phyloP scores from a whole-genome alignment of 1,140 invertebrate species.

The Drosophila rufa region DNA sequence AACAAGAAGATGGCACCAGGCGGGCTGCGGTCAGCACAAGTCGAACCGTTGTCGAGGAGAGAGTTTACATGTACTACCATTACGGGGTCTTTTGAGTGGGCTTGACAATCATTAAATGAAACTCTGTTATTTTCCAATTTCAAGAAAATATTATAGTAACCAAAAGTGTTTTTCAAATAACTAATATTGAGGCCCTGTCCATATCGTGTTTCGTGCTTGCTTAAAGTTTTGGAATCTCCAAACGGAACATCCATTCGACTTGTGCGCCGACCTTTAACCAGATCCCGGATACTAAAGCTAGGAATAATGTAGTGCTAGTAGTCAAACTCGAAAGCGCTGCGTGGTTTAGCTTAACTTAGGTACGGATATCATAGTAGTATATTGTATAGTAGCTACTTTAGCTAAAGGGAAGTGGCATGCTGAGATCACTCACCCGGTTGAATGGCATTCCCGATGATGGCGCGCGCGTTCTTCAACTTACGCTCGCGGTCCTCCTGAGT shows the following conservation, averaged over 20 bases:
- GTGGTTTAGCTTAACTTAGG: constrained; percentile 62
- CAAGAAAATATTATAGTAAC: too few species aligned
- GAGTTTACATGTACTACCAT: background rate
- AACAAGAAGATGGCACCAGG: constrained; percentile 56
- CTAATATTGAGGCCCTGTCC: too few species aligned
- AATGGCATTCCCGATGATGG: constrained; percentile 87
- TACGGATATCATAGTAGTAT: constrained; percentile 44
- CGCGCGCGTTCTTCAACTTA: constrained; percentile 87
- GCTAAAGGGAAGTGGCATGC: constrained; percentile 28
- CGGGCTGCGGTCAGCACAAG: constrained; percentile 41
- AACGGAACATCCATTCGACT: constrained; percentile 11
- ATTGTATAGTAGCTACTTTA: constrained; percentile 12
- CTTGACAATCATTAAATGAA: too few species aligned
- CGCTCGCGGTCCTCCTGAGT: constrained; percentile 84
- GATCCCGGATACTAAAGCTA: constrained; percentile 24
- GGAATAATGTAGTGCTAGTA: constrained; percentile 59
- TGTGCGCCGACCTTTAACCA: background rate
- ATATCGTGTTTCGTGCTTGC: background rate
- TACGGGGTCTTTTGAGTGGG: too few species aligned
- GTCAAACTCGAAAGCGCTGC: constrained; percentile 74
- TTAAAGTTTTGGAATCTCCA: background rate
- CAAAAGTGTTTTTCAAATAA: too few species aligned
- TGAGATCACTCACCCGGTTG: constrained; percentile 77
- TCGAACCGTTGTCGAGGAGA: constrained; percentile 11
- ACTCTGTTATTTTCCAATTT: too few species aligned